Conservation (phyloP, 1,140 invertebrate genomes). For the Lepidostoma basale region DNA sequence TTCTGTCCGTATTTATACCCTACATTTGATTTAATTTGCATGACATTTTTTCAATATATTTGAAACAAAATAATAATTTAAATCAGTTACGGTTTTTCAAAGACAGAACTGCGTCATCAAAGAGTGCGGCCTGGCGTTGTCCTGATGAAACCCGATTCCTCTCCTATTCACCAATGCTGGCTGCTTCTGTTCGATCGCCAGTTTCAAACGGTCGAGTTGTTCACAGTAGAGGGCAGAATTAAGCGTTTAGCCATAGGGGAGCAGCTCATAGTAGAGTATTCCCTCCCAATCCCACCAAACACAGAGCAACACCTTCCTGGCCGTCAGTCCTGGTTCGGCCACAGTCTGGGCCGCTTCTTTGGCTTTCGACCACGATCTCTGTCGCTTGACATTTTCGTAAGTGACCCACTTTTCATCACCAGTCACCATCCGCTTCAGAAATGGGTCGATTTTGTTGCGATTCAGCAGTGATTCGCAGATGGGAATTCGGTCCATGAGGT, state of each 20-base stretch:
- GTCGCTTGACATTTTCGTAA: conserved; percentile 5
- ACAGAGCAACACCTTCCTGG: neutral
- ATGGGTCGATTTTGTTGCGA: conserved; percentile 13
- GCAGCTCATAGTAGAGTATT: neutral
- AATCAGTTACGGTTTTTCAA: too few species aligned
- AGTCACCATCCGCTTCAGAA: conserved; percentile 8
- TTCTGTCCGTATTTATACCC: too few species aligned
- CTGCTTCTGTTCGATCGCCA: neutral
- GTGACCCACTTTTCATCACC: conserved; percentile 10
- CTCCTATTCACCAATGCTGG: neutral
- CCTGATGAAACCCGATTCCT: neutral
- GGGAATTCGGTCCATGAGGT: conserved; percentile 3
- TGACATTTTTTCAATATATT: too few species aligned
- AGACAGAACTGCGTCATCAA: too few species aligned
- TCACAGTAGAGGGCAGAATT: neutral
- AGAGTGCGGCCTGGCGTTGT: too few species aligned
- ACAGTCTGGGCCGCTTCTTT: neutral
- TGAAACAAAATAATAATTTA: too few species aligned
- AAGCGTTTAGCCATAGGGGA: neutral
- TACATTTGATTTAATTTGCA: too few species aligned
- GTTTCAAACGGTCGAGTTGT: neutral
- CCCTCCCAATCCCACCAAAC: neutral
- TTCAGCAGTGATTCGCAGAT: conserved; percentile 8
- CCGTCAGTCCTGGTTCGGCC: neutral
- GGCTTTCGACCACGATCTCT: conserved; percentile 7